A percentile compares a stretch with the other conserved stretches of the same genome.
These are phyloP conservation scores for Hydroisotoma schaefferi DNA, from an alignment of 2,888 invertebrate species.

Conservation along the genomic window DNA sequence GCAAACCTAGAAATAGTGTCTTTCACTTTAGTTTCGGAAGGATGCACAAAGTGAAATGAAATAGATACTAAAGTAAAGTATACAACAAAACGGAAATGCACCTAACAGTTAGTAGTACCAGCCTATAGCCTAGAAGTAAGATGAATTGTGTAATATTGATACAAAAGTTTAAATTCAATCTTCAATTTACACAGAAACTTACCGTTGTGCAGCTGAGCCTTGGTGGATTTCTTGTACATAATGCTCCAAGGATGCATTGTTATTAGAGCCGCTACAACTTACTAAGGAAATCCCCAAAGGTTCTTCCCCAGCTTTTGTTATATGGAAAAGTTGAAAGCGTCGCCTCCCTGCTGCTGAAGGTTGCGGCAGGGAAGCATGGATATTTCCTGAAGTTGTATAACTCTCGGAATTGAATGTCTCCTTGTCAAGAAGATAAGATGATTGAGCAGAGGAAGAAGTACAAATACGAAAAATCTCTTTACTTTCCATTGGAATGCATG, in stretches of 20 bases:
- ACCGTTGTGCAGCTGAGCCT: slow-evolving; percentile 42
- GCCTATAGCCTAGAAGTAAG: slow-evolving; percentile 5
- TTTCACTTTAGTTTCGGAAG: neutral
- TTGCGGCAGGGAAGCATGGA: slow-evolving; percentile 32
- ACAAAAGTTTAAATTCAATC: slow-evolving; percentile 15
- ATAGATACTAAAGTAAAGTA: neutral
- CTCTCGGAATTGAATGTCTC: slow-evolving; percentile 11
- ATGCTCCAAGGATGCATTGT: slow-evolving; percentile 30
- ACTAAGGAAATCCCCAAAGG: slow-evolving; percentile 38
- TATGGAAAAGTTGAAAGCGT: slow-evolving; percentile 44
- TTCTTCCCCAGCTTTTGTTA: slow-evolving; percentile 39
- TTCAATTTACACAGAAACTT: slow-evolving; percentile 18
- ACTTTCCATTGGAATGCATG: slow-evolving; percentile 38
- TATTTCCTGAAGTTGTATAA: slow-evolving; percentile 10
- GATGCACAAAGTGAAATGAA: neutral
- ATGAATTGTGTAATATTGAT: too few relatives aligned
- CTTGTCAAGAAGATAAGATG: slow-evolving; percentile 16
- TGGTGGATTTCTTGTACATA: slow-evolving; percentile 32
- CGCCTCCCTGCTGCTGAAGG: slow-evolving; percentile 30
- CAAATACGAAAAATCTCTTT: slow-evolving; percentile 46
- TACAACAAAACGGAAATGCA: too few relatives aligned
- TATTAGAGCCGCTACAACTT: neutral
- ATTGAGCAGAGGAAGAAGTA: slow-evolving; percentile 18
- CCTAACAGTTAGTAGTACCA: too few relatives aligned
- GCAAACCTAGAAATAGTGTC: too few relatives aligned